Evolutionary conservation across 2,888 invertebrate genomes (phyloP).

Genomic region (Antheraea assamensis): DNA sequence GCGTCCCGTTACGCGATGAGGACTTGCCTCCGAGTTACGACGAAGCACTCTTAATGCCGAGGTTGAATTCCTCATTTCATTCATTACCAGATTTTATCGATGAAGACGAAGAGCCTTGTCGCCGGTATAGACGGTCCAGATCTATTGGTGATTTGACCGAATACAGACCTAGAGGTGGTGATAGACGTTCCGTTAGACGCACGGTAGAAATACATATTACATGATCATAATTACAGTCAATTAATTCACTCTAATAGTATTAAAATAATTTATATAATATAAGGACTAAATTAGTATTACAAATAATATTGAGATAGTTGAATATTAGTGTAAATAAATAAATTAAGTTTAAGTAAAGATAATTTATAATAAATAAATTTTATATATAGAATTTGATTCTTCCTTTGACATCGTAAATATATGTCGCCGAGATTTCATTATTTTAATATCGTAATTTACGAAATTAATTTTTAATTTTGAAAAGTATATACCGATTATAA

Average conservation of each 20-base stretch:
- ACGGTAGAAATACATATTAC: slow-evolving; percentile 62
- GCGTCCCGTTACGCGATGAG: slow-evolving; percentile 61
- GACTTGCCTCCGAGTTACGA: slow-evolving; percentile 87
- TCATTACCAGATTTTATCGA: slow-evolving; percentile 78
- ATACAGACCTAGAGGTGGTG: slow-evolving; percentile 54
- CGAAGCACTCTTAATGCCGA: slow-evolving; percentile 89
- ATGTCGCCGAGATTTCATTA: too few relatives aligned
- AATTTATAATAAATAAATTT: slow-evolving; percentile 15
- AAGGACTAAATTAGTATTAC: not conserved
- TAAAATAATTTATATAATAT: not conserved
- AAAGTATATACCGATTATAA: too few relatives aligned
- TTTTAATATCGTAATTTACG: too few relatives aligned
- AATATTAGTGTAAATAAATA: slow-evolving; percentile 5
- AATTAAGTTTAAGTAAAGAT: slow-evolving; percentile 12
- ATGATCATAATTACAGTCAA: slow-evolving; percentile 26
- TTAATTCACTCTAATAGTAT: not conserved
- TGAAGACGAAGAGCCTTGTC: slow-evolving; percentile 53
- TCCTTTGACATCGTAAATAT: not conserved
- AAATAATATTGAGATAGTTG: not conserved
- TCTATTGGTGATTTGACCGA: slow-evolving; percentile 76
- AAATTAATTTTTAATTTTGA: too few relatives aligned
- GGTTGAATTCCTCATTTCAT: slow-evolving; percentile 84
- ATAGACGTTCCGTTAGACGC: slow-evolving; percentile 69
- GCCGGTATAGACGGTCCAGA: slow-evolving; percentile 64
- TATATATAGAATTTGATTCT: not conserved